Percentiles rank a stretch among this genome's conserved stretches.
phyloP scores from a whole-genome alignment of 2,797 vertebrate genomes.

The Petrocephalus sullivani region DNA sequence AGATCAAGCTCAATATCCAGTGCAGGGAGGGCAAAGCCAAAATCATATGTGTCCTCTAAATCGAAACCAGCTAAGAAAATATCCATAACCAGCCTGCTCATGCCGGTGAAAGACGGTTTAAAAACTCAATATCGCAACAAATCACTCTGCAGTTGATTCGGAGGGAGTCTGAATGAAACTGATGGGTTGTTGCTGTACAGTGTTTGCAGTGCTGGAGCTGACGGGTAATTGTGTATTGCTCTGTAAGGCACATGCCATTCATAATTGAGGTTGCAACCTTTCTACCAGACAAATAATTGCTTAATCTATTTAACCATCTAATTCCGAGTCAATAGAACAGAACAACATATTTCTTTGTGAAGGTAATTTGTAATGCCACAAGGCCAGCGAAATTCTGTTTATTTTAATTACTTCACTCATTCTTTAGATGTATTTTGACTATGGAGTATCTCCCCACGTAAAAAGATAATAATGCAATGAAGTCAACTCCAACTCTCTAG shows the following conservation, averaged over 20 bases:
- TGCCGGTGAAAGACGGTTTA: neutral
- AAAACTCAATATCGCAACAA: neutral
- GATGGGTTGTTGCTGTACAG: neutral
- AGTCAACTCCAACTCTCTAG: neutral
- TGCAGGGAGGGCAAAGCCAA: neutral
- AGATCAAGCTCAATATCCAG: neutral
- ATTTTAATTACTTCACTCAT: neutral
- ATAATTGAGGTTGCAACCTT: slow-evolving; percentile 8
- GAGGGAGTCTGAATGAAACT: neutral
- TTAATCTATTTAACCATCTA: slow-evolving; percentile 19
- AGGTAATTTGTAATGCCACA: slow-evolving; percentile 5
- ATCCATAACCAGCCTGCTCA: neutral
- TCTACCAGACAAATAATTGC: neutral
- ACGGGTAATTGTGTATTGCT: neutral
- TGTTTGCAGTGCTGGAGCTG: neutral
- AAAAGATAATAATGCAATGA: neutral
- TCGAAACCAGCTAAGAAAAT: neutral
- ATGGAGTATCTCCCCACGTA: neutral
- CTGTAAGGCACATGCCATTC: neutral
- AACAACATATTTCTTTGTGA: slow-evolving; percentile 6
- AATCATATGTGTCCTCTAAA: neutral
- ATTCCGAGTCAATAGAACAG: neutral
- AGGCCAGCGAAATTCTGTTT: neutral
- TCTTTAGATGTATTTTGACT: neutral
- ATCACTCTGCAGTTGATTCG: neutral